Evolutionary conservation across 2,888 invertebrate genomes (phyloP), one percentile per base, ranked within the genome.

Genomic region (Drosophila limbata): DNA sequence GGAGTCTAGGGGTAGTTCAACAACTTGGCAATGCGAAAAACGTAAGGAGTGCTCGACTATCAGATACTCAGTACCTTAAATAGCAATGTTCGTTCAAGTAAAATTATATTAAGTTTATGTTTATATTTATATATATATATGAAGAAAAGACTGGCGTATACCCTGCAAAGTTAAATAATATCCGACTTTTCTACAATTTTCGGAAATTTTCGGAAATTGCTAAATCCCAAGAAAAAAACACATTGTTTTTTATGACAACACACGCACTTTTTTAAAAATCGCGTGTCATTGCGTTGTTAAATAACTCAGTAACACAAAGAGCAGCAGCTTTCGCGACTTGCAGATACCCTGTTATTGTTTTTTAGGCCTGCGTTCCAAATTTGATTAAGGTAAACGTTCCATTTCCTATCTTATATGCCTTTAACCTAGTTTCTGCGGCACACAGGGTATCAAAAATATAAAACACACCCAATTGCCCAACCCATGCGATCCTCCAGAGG

Each of bases 401-500:
- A 8, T 13, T 44, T 9, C 13, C 45, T 10, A 6, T 10, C 15
- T 42, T 11, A 21, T 25, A 51, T 31, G 21, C 48, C 13, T 10
- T 59, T 45, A 50, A 48, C 13, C 52, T 13, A 59, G 10, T 60
- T 65, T 33, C 19, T 2, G 13, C 3, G 13, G 3, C 25, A 15
- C 15, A 44, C 45, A 35, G 40, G 40, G 51, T 61, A 65, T 48
- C 9, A 10, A n/a, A 11, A 40, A 40, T 15, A 6, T 21, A 9
- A 8, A 19, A 33, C 60, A 66, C 75, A 55, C 71, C 64, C 75
- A 64, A 50, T 8, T 19, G 33, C 57, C 48, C 70, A 73, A 45
- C 71, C 71, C 47, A 25, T 25, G 25, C 37, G 28, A 21, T 50
- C 11, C 56, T 48, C n/a, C 10, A 17, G 28, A 66, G 74, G 74